Conservation (phyloP, 2,113 vertebrate genomes). For the Naja naja region DNA sequence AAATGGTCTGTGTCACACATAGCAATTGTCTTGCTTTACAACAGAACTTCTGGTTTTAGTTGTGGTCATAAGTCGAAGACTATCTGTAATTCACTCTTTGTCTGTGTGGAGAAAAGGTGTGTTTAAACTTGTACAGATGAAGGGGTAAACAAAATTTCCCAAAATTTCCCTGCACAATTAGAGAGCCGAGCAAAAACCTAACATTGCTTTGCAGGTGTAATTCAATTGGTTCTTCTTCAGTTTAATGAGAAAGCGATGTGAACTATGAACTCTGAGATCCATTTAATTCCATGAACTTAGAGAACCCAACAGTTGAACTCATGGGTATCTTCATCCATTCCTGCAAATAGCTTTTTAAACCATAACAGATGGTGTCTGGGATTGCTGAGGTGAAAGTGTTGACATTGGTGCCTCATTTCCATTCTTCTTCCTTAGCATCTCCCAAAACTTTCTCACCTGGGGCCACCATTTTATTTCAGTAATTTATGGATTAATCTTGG, state of each 20-base stretch:
- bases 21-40: too few relatives aligned
- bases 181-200: not conserved
- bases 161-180: not conserved
- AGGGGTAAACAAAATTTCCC: not conserved
- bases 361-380: not conserved
- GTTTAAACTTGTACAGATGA: not conserved
- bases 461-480: not conserved
- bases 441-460: not conserved
- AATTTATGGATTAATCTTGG: not conserved
- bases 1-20: too few relatives aligned
- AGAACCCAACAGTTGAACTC: not conserved
- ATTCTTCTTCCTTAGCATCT: not conserved
- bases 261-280: not conserved
- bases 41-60: too few relatives aligned
- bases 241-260: not conserved
- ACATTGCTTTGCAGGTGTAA: not conserved
- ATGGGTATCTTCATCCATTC: not conserved
- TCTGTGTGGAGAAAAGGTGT: not conserved
- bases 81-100: not conserved
- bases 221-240: not conserved
- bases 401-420: not conserved
- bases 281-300: not conserved
- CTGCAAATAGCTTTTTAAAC: constrained; percentile 5
- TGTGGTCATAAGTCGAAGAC: not conserved
- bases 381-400: not conserved